Percentiles rank a stretch among this genome's conserved stretches.
These are phyloP conservation scores for Cactoblastis cactorum DNA, from an alignment of 2,888 invertebrate genomes.

Conservation along the genomic window DNA sequence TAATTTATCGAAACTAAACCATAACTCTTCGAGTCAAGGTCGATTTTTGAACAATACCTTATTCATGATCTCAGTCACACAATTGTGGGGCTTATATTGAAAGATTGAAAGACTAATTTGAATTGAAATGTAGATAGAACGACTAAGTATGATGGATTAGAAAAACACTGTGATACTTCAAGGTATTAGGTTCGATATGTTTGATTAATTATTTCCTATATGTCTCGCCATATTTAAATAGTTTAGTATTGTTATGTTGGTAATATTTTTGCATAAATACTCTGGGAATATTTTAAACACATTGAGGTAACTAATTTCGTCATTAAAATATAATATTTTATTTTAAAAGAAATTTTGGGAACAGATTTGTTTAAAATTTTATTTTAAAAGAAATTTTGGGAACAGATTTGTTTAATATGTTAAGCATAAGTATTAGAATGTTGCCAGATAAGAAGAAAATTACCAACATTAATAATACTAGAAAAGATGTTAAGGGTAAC, in stretches of 20 bases:
- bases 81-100: background rate
- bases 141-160: conserved; percentile 50
- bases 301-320: conserved; percentile 21
- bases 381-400: conserved; percentile 16
- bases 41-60: conserved; percentile 18
- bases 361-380: conserved; percentile 22
- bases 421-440: no score
- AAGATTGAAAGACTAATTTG: background rate
- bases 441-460: no score
- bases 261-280: conserved; percentile 44
- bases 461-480: no score
- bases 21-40: conserved; percentile 14
- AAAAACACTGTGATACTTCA: conserved; percentile 40
- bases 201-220: conserved; percentile 60
- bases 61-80: background rate
- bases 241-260: conserved; percentile 35
- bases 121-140: background rate
- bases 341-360: conserved; percentile 15
- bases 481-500: no score
- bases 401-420: no score
- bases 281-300: conserved; percentile 27
- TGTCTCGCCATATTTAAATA: conserved; percentile 33
- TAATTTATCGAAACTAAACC: no score
- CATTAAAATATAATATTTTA: conserved; percentile 27
- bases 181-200: conserved; percentile 30